Conservation (phyloP, 2,113 vertebrate species). For the Mus spicilegus region DNA sequence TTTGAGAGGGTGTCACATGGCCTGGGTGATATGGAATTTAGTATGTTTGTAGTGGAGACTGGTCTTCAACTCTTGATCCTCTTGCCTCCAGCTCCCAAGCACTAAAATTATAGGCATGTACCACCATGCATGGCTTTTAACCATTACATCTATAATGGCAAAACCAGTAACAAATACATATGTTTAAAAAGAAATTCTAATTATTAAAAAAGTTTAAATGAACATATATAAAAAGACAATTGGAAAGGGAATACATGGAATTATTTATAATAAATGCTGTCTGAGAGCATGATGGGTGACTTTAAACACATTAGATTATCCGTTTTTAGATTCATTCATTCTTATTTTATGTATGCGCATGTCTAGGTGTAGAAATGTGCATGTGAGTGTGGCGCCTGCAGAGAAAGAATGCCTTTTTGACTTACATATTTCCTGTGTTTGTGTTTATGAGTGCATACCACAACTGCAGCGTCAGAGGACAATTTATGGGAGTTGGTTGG, state of each 20-base stretch:
- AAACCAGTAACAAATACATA: not conserved
- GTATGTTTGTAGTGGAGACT: not conserved
- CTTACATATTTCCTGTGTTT: not conserved
- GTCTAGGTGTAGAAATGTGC: not conserved
- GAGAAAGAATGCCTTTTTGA: not conserved
- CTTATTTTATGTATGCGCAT: too few species aligned
- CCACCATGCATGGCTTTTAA: not conserved
- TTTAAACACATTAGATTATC: not conserved
- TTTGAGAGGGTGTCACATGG: not conserved
- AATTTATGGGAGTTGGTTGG: too few species aligned
- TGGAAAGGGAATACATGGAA: not conserved
- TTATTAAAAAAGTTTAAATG: constrained; percentile 34
- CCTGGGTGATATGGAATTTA: too few species aligned
- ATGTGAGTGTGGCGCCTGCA: not conserved
- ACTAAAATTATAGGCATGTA: not conserved
- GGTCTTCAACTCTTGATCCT: not conserved
- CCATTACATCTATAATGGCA: not conserved
- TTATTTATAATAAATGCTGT: constrained; percentile 46
- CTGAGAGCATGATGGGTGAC: not conserved
- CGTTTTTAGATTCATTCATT: not conserved
- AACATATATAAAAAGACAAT: not conserved
- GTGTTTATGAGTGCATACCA: not conserved
- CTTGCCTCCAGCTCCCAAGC: not conserved
- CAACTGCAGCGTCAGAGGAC: not conserved
- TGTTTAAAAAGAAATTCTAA: not conserved